These are phyloP conservation scores for Cryptops parisi DNA, from an alignment of 2,888 invertebrate genomes.

Conservation along the genomic window DNA sequence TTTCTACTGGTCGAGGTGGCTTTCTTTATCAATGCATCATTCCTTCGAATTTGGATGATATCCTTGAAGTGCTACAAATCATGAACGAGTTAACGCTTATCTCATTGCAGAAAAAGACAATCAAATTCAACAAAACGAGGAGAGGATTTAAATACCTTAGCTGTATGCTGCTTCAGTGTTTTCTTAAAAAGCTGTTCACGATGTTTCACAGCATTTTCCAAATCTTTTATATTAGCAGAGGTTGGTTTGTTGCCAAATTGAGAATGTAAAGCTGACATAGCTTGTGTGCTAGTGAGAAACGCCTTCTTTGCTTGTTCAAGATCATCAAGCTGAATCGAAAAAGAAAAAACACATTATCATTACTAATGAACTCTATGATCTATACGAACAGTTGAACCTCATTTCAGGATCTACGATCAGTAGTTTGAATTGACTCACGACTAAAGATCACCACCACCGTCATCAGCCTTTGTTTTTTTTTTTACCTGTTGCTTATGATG, in stretches of 20 bases:
- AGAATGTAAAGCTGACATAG: slow-evolving; percentile 8
- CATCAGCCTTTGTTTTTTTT: too few relatives aligned
- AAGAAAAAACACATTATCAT: background rate
- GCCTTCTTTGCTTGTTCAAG: slow-evolving; percentile 17
- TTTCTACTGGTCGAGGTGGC: background rate
- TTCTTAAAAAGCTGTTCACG: slow-evolving; percentile 43
- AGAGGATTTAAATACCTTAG: slow-evolving; percentile 26
- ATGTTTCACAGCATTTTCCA: slow-evolving; percentile 47
- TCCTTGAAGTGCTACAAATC: slow-evolving; percentile 38
- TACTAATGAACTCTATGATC: too few relatives aligned
- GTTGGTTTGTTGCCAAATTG: slow-evolving; percentile 1
- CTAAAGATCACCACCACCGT: background rate
- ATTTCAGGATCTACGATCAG: too few relatives aligned
- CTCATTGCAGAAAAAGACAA: background rate
- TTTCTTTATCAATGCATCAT: slow-evolving; percentile 17
- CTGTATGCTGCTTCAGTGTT: slow-evolving; percentile 46
- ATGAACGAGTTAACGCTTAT: too few relatives aligned
- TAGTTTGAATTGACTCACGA: too few relatives aligned
- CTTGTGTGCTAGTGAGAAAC: slow-evolving; percentile 6
- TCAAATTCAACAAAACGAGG: too few relatives aligned
- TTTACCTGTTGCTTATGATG: slow-evolving; percentile 44
- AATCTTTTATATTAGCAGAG: slow-evolving; percentile 40
- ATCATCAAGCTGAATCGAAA: slow-evolving; percentile 13
- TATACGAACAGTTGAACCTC: too few relatives aligned
- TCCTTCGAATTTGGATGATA: slow-evolving; percentile 36